phyloP scores from a whole-genome alignment of 1,140 invertebrate species.

The Paramacrobiotus metropolitanus region DNA sequence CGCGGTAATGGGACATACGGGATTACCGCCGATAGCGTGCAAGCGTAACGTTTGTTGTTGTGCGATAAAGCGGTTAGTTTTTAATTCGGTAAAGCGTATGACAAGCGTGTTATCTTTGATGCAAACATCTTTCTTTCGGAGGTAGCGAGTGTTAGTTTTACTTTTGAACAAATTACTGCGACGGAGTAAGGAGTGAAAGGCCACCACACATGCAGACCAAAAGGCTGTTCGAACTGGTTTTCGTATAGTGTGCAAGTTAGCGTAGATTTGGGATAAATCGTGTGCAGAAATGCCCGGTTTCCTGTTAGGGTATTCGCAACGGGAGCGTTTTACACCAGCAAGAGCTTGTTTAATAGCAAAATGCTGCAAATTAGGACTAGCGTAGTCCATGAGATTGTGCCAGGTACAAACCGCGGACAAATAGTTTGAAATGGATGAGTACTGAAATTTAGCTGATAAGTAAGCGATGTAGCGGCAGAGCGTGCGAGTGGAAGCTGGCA shows the following conservation, averaged over 20 bases:
- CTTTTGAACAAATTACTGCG: background rate
- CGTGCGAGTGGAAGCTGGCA: background rate
- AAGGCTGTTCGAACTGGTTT: background rate
- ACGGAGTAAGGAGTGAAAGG: background rate
- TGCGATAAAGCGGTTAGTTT: background rate
- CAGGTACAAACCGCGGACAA: background rate
- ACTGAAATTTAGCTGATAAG: background rate
- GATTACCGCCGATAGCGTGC: background rate
- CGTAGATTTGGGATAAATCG: background rate
- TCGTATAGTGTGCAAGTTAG: background rate
- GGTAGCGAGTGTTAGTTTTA: background rate
- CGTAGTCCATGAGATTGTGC: background rate
- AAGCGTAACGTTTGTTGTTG: background rate
- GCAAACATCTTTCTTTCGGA: background rate
- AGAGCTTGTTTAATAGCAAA: background rate
- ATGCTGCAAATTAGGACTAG: background rate
- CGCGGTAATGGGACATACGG: background rate
- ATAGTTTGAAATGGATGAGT: background rate
- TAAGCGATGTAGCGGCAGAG: background rate
- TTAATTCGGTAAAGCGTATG: background rate
- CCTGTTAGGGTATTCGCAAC: background rate
- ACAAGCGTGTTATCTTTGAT: background rate
- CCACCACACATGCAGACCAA: background rate
- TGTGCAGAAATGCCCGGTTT: background rate
- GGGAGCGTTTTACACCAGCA: background rate